Evolutionary conservation across 2,113 vertebrate genomes (phyloP).

Genomic region (Indicator indicator): DNA sequence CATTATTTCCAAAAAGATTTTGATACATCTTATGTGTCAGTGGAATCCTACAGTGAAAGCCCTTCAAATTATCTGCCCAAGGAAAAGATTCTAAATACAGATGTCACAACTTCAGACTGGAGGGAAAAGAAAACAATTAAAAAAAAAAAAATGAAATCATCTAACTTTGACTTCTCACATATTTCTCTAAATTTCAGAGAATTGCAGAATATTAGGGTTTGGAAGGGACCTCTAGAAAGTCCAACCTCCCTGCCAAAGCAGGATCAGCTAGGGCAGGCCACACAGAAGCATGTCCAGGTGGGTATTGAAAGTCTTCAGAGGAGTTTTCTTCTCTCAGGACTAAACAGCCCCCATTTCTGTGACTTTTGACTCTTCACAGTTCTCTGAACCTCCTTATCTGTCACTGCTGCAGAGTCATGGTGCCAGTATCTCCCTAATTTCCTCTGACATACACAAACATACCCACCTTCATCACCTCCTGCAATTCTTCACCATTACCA

Average conservation of each 20-base stretch:
- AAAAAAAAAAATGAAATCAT: background rate
- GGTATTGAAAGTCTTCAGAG: no score
- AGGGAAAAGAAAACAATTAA: background rate
- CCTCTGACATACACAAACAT: background rate
- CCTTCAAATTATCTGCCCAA: background rate
- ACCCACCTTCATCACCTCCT: background rate
- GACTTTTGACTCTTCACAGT: background rate
- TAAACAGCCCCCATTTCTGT: background rate
- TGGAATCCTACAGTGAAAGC: background rate
- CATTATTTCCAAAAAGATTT: conserved; percentile 19
- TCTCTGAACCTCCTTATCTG: background rate
- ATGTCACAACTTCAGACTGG: background rate
- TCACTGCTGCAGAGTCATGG: background rate
- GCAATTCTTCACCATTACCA: background rate
- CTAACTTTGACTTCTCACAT: background rate
- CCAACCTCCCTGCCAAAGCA: no score
- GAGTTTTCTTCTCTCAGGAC: no score
- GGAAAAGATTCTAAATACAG: background rate
- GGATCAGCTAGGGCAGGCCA: no score
- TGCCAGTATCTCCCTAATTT: background rate
- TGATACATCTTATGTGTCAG: background rate
- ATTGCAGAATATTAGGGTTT: no score
- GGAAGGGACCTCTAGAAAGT: no score
- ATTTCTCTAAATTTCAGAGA: background rate
- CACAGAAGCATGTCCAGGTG: no score